phyloP scores from a whole-genome alignment of 2,888 invertebrate genomes.

The Alsophila aescularia region DNA sequence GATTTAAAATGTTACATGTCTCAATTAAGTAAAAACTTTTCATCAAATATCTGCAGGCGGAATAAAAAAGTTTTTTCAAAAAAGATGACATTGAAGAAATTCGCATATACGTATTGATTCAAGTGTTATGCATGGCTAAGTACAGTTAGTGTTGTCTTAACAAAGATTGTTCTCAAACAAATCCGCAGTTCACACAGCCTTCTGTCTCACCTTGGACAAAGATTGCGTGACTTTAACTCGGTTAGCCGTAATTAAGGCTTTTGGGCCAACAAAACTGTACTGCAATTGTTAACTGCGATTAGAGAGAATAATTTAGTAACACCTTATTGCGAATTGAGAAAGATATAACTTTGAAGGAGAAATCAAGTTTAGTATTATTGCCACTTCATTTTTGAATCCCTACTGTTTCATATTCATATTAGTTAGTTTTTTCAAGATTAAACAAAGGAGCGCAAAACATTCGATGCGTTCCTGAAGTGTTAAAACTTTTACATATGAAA shows the following conservation, averaged over 20 bases:
- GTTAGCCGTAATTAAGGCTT: constrained; percentile 62
- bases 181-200: constrained; percentile 62
- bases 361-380: not conserved
- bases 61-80: not conserved
- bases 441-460: no score
- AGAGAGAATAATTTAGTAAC: constrained; percentile 37
- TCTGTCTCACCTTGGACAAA: constrained; percentile 58
- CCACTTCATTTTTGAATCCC: not conserved
- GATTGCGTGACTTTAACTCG: constrained; percentile 60
- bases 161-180: constrained; percentile 34
- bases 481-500: no score
- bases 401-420: not conserved
- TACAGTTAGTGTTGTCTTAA: constrained; percentile 10
- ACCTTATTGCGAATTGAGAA: constrained; percentile 25
- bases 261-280: constrained; percentile 52
- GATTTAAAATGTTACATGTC: no score
- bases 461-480: no score
- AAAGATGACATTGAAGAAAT: constrained; percentile 1
- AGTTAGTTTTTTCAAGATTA: no score
- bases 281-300: constrained; percentile 37
- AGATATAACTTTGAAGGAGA: constrained; percentile 5
- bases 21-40: no score
- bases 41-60: not conserved
- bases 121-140: constrained; percentile 6
- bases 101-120: not conserved